Evolutionary conservation across 2,797 vertebrate genomes (phyloP).

Genomic region (Limnodromus scolopaceus): DNA sequence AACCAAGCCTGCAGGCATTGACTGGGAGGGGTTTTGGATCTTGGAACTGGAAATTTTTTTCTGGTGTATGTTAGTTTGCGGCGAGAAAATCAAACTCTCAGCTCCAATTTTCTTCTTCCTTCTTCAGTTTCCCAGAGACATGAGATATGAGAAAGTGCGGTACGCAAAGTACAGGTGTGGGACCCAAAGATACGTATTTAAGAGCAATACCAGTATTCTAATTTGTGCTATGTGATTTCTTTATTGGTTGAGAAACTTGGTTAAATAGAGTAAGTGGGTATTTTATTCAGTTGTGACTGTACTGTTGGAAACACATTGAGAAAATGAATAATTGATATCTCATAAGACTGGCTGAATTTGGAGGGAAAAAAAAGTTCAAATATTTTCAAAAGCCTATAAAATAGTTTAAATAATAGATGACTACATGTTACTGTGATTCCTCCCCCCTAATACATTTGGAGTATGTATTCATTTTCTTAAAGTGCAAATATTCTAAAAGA

Average conservation of each 20-base stretch:
- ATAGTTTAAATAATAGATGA: not conserved
- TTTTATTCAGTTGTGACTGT: not conserved
- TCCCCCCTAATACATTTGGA: not conserved
- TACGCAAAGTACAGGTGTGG: not conserved
- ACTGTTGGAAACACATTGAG: not conserved
- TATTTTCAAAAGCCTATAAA: not conserved
- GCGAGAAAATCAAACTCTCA: not conserved
- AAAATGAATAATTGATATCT: not conserved
- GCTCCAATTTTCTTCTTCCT: not conserved
- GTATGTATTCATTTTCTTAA: not conserved
- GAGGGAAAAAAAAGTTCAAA: not conserved
- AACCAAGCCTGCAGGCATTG: not conserved
- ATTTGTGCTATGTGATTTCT: not conserved
- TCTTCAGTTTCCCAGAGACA: not conserved
- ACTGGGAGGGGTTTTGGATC: not conserved
- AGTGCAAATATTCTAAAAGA: not conserved
- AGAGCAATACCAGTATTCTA: not conserved
- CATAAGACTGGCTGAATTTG: not conserved
- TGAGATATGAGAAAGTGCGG: not conserved
- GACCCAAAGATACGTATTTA: not conserved
- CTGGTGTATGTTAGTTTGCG: not conserved
- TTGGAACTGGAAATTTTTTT: not conserved
- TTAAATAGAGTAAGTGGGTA: not conserved
- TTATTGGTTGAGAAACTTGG: not conserved
- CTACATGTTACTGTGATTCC: not conserved